Base-by-base conservation (phyloP, 2,888 invertebrate species). In the Phlogophora meticulosa region DNA sequence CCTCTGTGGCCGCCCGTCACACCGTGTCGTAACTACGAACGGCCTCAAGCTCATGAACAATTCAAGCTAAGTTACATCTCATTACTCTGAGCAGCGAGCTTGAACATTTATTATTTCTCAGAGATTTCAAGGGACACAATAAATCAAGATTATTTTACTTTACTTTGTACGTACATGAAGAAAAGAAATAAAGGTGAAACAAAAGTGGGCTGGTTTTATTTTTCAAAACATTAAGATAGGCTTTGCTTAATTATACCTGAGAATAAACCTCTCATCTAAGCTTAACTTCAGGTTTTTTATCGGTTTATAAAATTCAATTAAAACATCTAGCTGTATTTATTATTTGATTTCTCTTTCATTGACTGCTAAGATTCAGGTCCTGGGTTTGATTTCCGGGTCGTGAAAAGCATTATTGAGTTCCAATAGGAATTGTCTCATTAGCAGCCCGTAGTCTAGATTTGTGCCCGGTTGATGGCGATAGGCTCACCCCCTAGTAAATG, bases 71-170 rank as follows among this genome's bases (percentile, higher is more conserved):
- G 78, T 67, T 75, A 72, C 85, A 70, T 84, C 74, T 82, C 80
- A 83, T 78, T 78, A 73, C 78, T 73, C 57, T 51, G 62, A 73
- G 61, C 51, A 52, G 61, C 42, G 48, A 69, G 74, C 65, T 72
- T 52, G 38, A 63, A 64, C 78, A 81, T 87, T 80, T 86, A 78
- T 85, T 84, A 85, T 85, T 82, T 72, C 78, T 63, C 58, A 53
- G 69, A 72, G 70, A 80, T 73, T 76, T 65, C 59, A 62, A 70
- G 72, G 59, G 66, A 74, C 70, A 78, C 73, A 57, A 67, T 75
- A 72, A 78, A 76, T 74, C 73, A 66, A 53, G 61, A 70, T 68
- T 65, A 73, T 69, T 53, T 65, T 48, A 49, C 46, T 66, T 40
- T 34, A 72, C 45, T 62, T 56, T 42, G 43, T 57, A 64, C 34